Conservation (phyloP, 2,113 vertebrate genomes). For the Myanophis thanlyinensis region DNA sequence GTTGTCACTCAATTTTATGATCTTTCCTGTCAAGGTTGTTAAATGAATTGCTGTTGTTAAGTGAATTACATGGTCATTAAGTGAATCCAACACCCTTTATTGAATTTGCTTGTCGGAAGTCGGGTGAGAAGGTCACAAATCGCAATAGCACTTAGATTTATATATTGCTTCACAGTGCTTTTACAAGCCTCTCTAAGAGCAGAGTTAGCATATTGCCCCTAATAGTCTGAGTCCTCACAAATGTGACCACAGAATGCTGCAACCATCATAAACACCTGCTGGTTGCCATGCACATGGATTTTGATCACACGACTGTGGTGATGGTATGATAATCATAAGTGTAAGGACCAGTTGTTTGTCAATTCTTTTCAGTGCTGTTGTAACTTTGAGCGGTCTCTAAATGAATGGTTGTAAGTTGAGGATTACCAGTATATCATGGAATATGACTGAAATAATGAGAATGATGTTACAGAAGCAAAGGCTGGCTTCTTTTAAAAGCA, state of each 20-base stretch:
- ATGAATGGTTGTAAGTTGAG: not conserved
- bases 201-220: no score
- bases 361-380: not conserved
- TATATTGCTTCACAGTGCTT: no score
- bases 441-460: constrained; percentile 10
- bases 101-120: not conserved
- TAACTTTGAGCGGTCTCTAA: not conserved
- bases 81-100: not conserved
- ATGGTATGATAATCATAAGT: not conserved
- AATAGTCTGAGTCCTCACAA: no score
- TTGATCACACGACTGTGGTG: not conserved
- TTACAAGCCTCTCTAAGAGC: no score
- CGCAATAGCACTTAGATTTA: no score
- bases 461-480: constrained; percentile 25
- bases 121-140: not conserved
- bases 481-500: not conserved
- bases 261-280: not conserved
- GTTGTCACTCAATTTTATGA: not conserved
- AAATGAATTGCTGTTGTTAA: not conserved
- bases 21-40: not conserved
- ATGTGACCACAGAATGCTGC: not conserved
- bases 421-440: not conserved
- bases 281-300: not conserved
- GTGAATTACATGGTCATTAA: not conserved
- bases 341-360: not conserved